Base-by-base conservation (phyloP, 2,113 vertebrate genomes). In the Isurus oxyrinchus region DNA sequence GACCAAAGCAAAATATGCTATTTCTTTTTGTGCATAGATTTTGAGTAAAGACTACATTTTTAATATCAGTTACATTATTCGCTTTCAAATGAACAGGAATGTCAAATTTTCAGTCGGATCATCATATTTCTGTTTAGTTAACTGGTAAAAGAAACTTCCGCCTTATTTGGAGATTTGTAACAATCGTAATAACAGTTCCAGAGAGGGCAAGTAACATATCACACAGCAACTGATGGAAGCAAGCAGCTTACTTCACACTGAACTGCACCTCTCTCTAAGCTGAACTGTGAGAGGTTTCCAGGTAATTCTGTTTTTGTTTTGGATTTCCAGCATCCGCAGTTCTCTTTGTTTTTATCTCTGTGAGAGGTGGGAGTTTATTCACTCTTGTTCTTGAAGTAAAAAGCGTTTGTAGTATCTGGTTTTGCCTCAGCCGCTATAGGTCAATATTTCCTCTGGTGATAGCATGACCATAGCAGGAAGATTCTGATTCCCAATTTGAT, bases 121-220 rank as follows among this genome's bases (percentile, higher is more conserved):
- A 93, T 93, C 90, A 63, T 59, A 16, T 93, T 93, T 93, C 90
- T 63, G 55, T 93, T 93, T 61, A 93, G 90, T 61, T 93, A 59
- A 93, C 4, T 61, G 57, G 90, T 40, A 63, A 63, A 93, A 49
- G 59, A 49, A n/a, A 63, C 44, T 88, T 88, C 86, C 49, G 44
- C 40, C 49, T 21, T 55, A 55, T 84, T 57, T 23, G 7, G 23
- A 90, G 55, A 27, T 93, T n/a, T 63, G 27, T 93, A 57, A 93
- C 55, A 61, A n/a, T 93, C 57, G 27, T 19, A 93, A n/a, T 93
- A 93, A 93, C 59, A 93, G 63, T 61, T 93, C 90, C 57, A 93
- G 57, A 14, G 27, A 35, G 13, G 7, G 13, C 27, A n/a, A 25
- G 53, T 55, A 55, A 11, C 2, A 63, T 93, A 35, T 61, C 90